Evolutionary conservation across 1,140 invertebrate species (phyloP), one percentile per base, ranked within the genome.

Genomic region (Aphidius ervi): DNA sequence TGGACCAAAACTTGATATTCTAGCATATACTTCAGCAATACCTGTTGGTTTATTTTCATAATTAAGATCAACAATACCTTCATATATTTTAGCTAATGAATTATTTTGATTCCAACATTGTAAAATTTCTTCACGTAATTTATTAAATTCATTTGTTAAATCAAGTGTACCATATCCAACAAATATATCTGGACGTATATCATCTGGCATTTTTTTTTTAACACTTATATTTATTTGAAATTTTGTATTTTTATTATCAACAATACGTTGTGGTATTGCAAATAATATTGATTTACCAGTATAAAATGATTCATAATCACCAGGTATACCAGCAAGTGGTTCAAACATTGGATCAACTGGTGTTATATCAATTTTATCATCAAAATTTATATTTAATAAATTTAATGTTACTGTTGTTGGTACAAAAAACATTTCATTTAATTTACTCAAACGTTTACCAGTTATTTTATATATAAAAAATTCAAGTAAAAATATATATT

Each of bases 401-500:
- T 60, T 39, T 40, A 79, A 68, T 7, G 50, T 56, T 5, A 79
- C 65, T 9, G 70, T 72, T 8, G 78, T 78, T 0, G 78, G 78
- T 5, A 74, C 70, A 48, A 62, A 74, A 59, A 74, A 77, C 68
- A 75, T 78, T 37, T 69, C 64, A 58, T 78, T 79, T 1, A 79
- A 49, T 52, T 75, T 70, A 0, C 63, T 63, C 4, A 79, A 41
- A 37, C 76, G 63, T 0, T 69, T 55, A 43, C 77, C 70, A 50
- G 65, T 64, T 9, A 75, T 68, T n/a, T 69, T 60, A 42, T 74
- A 63, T 20, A 79, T 65, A 64, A 70, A 76, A 41, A 79, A 72
- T 39, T 80, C 78, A 0, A 79, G 50, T 1, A 80, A 63, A 55
- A 79, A 74, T n/a, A 80, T 65, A 61, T 73, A 77, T 4, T 77